phyloP scores from a whole-genome alignment of 2,888 invertebrate species.

The Callyntrura sp. region DNA sequence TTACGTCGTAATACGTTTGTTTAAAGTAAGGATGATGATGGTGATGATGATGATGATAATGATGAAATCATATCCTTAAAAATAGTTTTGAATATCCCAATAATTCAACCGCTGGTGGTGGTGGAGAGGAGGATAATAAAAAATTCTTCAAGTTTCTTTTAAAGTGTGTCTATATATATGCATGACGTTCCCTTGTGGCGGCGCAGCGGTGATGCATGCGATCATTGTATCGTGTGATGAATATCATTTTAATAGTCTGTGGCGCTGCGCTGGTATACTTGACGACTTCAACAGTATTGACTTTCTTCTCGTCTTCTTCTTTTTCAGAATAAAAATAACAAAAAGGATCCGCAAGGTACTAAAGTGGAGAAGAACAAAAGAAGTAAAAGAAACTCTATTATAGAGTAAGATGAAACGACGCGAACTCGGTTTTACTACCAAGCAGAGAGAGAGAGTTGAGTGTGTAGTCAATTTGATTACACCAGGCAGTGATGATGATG shows the following conservation, averaged over 20 bases:
- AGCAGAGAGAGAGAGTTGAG: too few species aligned
- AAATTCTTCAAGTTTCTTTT: not conserved
- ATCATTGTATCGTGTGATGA: constrained; percentile 36
- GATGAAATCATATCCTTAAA: not conserved
- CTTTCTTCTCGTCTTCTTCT: constrained; percentile 57
- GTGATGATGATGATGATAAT: too few species aligned
- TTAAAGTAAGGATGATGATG: not conserved
- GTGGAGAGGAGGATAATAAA: not conserved
- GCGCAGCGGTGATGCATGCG: not conserved
- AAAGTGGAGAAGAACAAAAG: constrained; percentile 5
- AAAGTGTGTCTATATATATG: not conserved
- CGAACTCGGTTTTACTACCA: constrained; percentile 30
- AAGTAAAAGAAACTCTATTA: constrained; percentile 9
- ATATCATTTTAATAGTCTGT: not conserved
- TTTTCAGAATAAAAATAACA: constrained; percentile 52
- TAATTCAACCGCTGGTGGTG: too few species aligned
- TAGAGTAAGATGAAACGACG: constrained; percentile 8
- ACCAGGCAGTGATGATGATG: not conserved
- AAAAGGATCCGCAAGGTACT: constrained; percentile 27
- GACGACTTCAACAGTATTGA: constrained; percentile 56
- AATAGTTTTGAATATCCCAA: not conserved
- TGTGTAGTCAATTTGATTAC: constrained; percentile 43
- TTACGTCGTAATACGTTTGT: not conserved
- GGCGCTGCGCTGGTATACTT: not conserved
- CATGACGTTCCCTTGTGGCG: constrained; percentile 3